Evolutionary conservation across 2,888 invertebrate genomes (phyloP).

Genomic region (Noctua fimbriata): DNA sequence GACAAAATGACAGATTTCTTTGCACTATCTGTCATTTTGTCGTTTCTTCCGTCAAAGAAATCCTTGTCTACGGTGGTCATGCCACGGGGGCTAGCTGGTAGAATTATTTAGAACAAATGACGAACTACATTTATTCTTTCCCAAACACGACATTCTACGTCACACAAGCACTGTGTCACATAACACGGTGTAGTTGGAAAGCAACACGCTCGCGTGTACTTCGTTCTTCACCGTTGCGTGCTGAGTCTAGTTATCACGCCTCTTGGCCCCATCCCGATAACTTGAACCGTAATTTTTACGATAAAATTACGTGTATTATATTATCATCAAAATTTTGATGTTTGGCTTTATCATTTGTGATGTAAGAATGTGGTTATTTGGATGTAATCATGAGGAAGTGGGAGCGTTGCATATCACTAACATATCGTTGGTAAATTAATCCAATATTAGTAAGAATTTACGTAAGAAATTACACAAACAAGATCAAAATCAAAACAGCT

Average conservation of each 20-base stretch:
- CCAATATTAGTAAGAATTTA: no score
- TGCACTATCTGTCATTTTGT: no score
- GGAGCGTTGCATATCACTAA: background rate
- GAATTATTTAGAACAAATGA: background rate
- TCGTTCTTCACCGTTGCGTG: slow-evolving; percentile 72
- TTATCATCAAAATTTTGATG: slow-evolving; percentile 70
- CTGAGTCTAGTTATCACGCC: slow-evolving; percentile 77
- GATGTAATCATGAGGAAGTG: slow-evolving; percentile 17
- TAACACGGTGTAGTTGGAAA: slow-evolving; percentile 29
- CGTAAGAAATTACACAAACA: no score
- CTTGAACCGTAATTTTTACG: slow-evolving; percentile 76
- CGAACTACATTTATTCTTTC: background rate
- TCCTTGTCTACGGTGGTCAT: no score
- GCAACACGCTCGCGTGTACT: slow-evolving; percentile 67
- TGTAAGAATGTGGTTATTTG: slow-evolving; percentile 38
- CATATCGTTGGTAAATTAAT: no score
- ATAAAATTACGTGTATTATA: slow-evolving; percentile 82
- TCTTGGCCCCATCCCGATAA: slow-evolving; percentile 77
- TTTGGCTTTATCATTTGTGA: slow-evolving; percentile 60
- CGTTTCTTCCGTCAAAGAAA: no score
- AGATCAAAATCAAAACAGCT: no score
- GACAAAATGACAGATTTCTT: no score
- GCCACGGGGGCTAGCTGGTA: no score
- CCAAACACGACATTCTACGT: slow-evolving; percentile 4
- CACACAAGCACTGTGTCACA: slow-evolving; percentile 7